phyloP scores from a whole-genome alignment of 2,113 vertebrate species.

The Fregata magnificens region DNA sequence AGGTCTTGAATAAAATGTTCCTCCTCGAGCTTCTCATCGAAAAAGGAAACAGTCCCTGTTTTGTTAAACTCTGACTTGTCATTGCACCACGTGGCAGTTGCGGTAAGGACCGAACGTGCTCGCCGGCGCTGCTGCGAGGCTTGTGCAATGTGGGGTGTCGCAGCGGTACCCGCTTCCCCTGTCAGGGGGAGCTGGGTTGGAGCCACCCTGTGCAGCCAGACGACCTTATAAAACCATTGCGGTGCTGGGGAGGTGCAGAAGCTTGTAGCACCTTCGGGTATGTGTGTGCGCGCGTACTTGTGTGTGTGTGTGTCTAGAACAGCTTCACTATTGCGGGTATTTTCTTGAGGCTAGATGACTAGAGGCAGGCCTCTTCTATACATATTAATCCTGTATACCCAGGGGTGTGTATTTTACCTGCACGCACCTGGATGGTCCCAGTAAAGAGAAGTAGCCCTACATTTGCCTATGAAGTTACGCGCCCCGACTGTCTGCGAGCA shows the following conservation, averaged over 20 bases:
- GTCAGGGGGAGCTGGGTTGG: background rate
- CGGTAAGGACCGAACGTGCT: rapidly evolving
- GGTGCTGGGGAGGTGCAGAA: background rate
- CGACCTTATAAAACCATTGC: background rate
- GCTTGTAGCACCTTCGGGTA: rapidly evolving
- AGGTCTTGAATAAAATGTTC: background rate
- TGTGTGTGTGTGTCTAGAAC: background rate
- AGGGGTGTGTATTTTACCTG: background rate
- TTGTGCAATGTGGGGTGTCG: background rate
- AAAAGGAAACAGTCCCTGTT: background rate
- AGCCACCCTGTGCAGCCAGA: background rate
- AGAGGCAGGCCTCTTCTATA: background rate
- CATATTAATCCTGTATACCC: background rate
- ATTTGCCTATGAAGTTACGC: rapidly evolving
- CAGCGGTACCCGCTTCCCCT: rapidly evolving
- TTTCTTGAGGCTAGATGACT: background rate
- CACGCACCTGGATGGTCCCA: rapidly evolving
- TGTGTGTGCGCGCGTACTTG: rapidly evolving
- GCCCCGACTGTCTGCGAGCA: rapidly evolving
- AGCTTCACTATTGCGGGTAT: background rate
- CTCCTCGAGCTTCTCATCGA: background rate
- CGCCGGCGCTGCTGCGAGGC: rapidly evolving
- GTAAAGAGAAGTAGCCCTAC: no score
- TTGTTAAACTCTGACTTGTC: background rate
- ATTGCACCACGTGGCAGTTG: rapidly evolving